phyloP scores from a whole-genome alignment of 1,140 invertebrate species.

The Lamellibrachia luymesi region DNA sequence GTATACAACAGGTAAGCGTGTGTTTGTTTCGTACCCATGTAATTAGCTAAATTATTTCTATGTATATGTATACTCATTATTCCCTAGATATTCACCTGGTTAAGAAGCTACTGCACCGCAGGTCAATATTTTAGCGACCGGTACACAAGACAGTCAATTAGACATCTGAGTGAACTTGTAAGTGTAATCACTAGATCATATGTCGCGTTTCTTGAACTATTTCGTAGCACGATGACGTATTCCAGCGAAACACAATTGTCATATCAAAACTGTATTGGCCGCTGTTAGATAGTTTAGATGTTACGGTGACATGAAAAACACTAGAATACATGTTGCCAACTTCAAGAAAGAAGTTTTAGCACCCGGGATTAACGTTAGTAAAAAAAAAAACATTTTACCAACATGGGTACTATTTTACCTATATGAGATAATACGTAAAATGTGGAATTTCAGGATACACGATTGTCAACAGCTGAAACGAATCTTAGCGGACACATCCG shows the following conservation, averaged over 20 bases:
- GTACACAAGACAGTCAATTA: neutral
- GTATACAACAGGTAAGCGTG: neutral
- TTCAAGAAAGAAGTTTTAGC: too few relatives aligned
- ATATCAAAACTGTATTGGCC: neutral
- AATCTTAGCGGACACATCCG: too few relatives aligned
- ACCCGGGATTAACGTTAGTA: too few relatives aligned
- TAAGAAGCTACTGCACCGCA: neutral
- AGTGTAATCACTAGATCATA: neutral
- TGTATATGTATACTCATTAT: neutral
- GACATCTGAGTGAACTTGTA: neutral
- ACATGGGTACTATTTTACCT: too few relatives aligned
- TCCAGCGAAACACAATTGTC: neutral
- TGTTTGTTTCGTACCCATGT: neutral
- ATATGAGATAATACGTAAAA: too few relatives aligned
- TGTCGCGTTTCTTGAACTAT: neutral
- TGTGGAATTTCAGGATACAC: too few relatives aligned
- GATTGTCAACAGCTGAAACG: too few relatives aligned
- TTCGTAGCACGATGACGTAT: neutral
- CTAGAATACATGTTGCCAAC: too few relatives aligned
- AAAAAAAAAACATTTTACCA: too few relatives aligned
- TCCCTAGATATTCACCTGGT: neutral
- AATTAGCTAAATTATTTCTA: neutral
- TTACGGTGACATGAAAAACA: too few relatives aligned
- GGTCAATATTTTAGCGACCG: too few relatives aligned
- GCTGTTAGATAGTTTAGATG: too few relatives aligned